Base-by-base conservation (phyloP, 1,140 invertebrate species). In the Eupristina koningsbergeri region DNA sequence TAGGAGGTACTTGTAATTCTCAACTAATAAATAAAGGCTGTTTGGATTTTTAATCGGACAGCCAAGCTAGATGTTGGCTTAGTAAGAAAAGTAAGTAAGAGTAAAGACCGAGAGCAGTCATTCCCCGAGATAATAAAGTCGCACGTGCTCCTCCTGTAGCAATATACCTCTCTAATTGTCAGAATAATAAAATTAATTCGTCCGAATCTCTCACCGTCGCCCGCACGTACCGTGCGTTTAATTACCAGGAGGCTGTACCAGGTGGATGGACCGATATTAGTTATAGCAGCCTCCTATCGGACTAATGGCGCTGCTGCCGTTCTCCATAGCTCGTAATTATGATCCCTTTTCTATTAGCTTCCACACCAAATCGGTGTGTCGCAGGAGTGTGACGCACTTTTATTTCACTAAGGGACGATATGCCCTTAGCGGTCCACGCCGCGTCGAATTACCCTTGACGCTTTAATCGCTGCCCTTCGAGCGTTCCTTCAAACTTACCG, bases 301-400 rank as follows among this genome's bases (percentile, higher is more conserved):
- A 69, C 67, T 83, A 83, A 83, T 79, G 75, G 36, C 81, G 58
- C 79, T 41, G 74, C 81, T 77, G 36, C 74, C 45, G 19, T 47
- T 67, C 73, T 67, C 58, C 29, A 71, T 76, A 84, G 64, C 64
- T 84, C 53, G 36, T 84, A 79, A 84, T 84, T 84, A 84, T 50
- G 64, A 36, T n/a, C 67, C 74, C 76, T 58, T 63, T 79, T 79
- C 82, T 79, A 79, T 83, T 83, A 83, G 29, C 71, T 58, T 39
- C 36, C 19, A 5, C 22, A 22, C 19, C 31, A 19, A 36, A 45
- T 1, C 36, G 36, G 22, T 36, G 41, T 41, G 67, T 64, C 77
- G 41, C 58, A 29, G 22, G 39, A 39, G 69, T 19, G 17, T n/a
- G n/a, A n/a, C 79, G 31, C 79, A 47, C 75, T 53, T 77, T 77